A percentile compares a stretch with the other conserved stretches of the same genome.
These are phyloP conservation scores for Apamea monoglypha DNA, from an alignment of 2,888 invertebrate genomes.

Conservation along the genomic window DNA sequence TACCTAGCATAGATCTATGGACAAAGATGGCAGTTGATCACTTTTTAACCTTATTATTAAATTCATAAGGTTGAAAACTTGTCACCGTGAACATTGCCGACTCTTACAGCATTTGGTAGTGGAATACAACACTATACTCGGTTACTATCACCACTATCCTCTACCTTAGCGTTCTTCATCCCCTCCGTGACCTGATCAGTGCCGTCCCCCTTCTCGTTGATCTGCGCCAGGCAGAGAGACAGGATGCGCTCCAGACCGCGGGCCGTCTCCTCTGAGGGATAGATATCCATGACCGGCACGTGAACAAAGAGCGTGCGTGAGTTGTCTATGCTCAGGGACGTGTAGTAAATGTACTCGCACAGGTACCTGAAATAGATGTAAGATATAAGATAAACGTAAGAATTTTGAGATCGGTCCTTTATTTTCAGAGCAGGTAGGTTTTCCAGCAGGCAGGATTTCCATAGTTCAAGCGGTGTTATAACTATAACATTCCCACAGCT, in stretches of 20 bases:
- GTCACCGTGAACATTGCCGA: not conserved
- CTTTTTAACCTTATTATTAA: not conserved
- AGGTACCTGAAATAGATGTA: conserved; percentile 90
- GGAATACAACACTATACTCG: conserved; percentile 5
- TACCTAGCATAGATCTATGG: not conserved
- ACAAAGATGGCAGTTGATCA: not conserved
- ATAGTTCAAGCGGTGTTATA: not conserved
- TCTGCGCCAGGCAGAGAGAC: conserved; percentile 79
- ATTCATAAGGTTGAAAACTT: not conserved
- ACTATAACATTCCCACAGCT: not conserved
- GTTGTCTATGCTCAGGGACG: conserved; percentile 92
- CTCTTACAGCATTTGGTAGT: not conserved
- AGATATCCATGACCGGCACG: conserved; percentile 92
- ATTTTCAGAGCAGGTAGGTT: not conserved
- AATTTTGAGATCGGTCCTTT: not conserved
- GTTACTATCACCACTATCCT: conserved; percentile 16
- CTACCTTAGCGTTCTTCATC: conserved; percentile 50
- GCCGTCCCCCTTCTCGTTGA: conserved; percentile 66
- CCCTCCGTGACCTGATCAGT: conserved; percentile 64
- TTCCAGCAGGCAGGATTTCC: not conserved
- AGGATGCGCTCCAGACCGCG: conserved; percentile 84
- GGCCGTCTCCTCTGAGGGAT: conserved; percentile 63
- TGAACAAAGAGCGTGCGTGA: conserved; percentile 93
- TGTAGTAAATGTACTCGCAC: conserved; percentile 95
- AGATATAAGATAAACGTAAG: not conserved